Base-by-base conservation (phyloP, 2,888 invertebrate species). In the Pseudococcus viburni region DNA sequence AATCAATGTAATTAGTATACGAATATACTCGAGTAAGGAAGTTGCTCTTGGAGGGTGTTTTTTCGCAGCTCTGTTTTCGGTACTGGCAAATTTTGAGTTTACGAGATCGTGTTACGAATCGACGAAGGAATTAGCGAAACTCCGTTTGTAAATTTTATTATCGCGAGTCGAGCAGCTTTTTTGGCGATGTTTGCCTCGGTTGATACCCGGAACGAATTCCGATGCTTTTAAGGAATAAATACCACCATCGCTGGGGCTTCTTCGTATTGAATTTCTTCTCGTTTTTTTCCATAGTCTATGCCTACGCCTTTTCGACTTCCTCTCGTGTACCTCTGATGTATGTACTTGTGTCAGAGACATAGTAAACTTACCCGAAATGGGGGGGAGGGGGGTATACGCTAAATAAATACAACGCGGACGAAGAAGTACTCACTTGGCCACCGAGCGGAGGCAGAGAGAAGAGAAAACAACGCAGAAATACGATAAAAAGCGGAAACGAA, bases 401-500 rank as follows among this genome's bases (percentile, higher is more conserved):
- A 46, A 46, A 46, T 46, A 46, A 46, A 46, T 12, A 46, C 46
- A 46, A 46, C 8, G 8, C 8, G 12, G 46, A 5, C 46, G 12
- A 46, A 46, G 46, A 46, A 46, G 9, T 11, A 46, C 8, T 5
- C 5, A 46, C 12, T 46, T 46, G 46, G 46, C 46, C 46, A 12
- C 46, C 46, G 46, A 8, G 46, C 3, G 46, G 8, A 46, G 46
- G 12, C 46, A 46, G 51, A 33, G 51, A 12, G 51, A 51, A 17
- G 51, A 19, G 8, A 39, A 73, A 73, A 73, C 26, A 33, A 73
- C 11, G 33, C 33, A 73, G 73, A 33, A 33, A 73, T 59, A 19
- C 59, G 59, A 59, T 73, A 26, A 39, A 26, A 39, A 73, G 73
- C 73, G 73, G 73, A 73, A 73, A 73, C 33, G 73, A 12, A 26